Base-by-base conservation (phyloP, 2,113 vertebrate species). In the Dendrocopos noguchii region DNA sequence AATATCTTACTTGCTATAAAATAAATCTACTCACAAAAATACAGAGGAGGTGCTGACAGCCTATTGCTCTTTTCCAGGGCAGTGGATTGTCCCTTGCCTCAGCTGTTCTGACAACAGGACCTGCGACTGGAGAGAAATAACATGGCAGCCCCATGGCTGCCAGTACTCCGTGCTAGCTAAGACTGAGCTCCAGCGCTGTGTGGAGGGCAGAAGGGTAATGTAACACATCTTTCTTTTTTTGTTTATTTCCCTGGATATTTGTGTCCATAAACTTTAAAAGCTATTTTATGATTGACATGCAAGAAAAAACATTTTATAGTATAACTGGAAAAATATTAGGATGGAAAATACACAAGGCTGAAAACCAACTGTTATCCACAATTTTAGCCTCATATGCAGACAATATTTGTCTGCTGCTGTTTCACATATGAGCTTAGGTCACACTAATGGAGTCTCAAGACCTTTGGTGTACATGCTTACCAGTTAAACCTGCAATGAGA, bases 61-160 rank as follows among this genome's bases (percentile, higher is more conserved):
- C 2, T 12, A 1, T 46, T 93, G 19, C 68, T 96, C 27, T 97
- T 95, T 96, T 52, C 92, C 95, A 99, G 99, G 99, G 55, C 98
- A 98, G 25, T 99, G 99, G 99, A 97, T 99, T 65, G 98, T 99
- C 33, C 99, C 99, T 20, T 99, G 99, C 90, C 98, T 99, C 88
- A 99, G 98, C 87, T 99, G 99, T 90, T 98, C 98, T 29, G 99
- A 99, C 96, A 99, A 99, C 96, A 98, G 99, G 90, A 99, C 99
- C 12, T 99, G 99, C 56, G 99, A 99, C 95, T 99, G 99, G 99
- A 98, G 99, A 95, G 98, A 98, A 96, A 98, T 99, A 95, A 97
- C 97, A 1, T 99, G 99, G 99, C 98, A 98, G 93, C 98, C 99
- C 11, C 97, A 98, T 0, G 89, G 96, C 75, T 99, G 99, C 96